These are phyloP conservation scores for Chelonoidis abingdonii DNA, from an alignment of 2,113 vertebrate species.

Conservation along the genomic window DNA sequence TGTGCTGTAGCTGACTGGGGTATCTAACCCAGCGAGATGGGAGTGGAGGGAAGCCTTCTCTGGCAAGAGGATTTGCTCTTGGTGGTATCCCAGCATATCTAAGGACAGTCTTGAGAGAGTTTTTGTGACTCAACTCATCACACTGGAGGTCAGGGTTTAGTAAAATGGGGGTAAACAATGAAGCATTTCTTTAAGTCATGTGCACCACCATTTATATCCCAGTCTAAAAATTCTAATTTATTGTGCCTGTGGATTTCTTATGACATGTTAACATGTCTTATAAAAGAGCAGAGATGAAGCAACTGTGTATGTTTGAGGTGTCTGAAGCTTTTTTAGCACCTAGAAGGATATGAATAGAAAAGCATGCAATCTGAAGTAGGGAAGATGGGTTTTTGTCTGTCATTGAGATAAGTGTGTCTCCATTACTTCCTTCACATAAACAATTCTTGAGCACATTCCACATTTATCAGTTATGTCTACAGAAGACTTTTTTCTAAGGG, in stretches of 20 bases:
- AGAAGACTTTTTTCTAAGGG: constrained; percentile 21
- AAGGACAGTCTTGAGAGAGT: too few relatives aligned
- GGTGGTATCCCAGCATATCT: too few relatives aligned
- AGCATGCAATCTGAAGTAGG: neutral
- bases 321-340: neutral
- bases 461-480: constrained; percentile 53
- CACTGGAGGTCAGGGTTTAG: neutral
- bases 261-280: neutral
- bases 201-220: neutral
- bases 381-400: constrained; percentile 25
- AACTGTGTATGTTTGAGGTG: neutral
- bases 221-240: neutral
- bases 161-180: neutral
- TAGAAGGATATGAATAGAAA: constrained; percentile 15
- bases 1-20: too few relatives aligned
- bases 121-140: too few relatives aligned
- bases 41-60: too few relatives aligned
- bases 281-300: neutral
- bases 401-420: neutral
- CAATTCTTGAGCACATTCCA: neutral
- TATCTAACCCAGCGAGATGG: too few relatives aligned
- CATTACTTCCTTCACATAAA: constrained; percentile 9
- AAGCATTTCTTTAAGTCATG: neutral
- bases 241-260: neutral
- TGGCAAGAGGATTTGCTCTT: too few relatives aligned